phyloP scores from a whole-genome alignment of 2,888 invertebrate species.

The Malacosoma neustria region DNA sequence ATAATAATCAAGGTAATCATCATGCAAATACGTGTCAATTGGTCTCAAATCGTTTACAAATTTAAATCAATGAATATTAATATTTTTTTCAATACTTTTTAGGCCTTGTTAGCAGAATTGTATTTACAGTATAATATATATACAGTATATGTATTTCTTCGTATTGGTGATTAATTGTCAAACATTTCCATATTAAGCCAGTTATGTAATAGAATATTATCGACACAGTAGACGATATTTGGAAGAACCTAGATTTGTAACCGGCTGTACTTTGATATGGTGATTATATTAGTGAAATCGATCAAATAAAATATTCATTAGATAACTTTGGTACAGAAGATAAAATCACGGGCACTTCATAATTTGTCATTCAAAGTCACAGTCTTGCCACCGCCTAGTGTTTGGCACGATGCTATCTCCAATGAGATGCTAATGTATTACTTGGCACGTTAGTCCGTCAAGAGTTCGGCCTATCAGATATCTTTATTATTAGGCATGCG shows the following conservation, averaged over 20 bases:
- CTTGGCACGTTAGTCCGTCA: constrained; percentile 52
- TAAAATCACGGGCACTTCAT: constrained; percentile 21
- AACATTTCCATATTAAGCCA: constrained; percentile 18
- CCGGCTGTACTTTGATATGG: constrained; percentile 24
- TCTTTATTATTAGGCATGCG: constrained; percentile 42
- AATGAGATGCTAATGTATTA: constrained; percentile 67
- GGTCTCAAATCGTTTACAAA: background rate
- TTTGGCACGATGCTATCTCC: constrained; percentile 48
- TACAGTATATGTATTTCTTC: no score
- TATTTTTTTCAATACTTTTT: background rate
- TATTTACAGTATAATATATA: no score
- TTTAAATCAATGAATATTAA: background rate
- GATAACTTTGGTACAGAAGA: constrained; percentile 14
- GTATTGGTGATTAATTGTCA: constrained; percentile 10
- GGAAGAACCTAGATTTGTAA: constrained; percentile 23
- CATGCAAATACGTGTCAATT: background rate
- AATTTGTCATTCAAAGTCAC: constrained; percentile 27
- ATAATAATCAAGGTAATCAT: no score
- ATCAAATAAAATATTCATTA: constrained; percentile 16
- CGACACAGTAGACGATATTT: constrained; percentile 14
- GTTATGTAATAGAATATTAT: constrained; percentile 20
- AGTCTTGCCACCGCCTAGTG: constrained; percentile 29
- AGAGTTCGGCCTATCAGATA: constrained; percentile 44
- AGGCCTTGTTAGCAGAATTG: background rate
- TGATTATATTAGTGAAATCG: constrained; percentile 9